Conservation (phyloP, 2,888 invertebrate species). For the Diachrysia chrysitis region DNA sequence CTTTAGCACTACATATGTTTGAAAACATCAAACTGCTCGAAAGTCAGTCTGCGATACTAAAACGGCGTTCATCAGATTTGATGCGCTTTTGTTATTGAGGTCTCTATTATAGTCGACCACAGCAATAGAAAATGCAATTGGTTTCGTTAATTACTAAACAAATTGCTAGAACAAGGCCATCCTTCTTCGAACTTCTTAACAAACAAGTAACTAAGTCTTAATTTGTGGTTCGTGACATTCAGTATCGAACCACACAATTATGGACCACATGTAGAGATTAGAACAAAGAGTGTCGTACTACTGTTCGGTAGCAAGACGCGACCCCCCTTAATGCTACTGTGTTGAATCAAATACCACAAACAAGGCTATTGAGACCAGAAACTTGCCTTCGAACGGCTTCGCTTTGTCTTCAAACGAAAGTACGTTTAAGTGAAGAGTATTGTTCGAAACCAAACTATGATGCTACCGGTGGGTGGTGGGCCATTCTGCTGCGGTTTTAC, state of each 20-base stretch:
- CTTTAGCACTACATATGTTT: neutral
- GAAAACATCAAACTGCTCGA: conserved; percentile 33
- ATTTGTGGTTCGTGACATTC: conserved; percentile 71
- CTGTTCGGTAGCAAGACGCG: conserved; percentile 79
- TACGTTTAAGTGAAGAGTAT: conserved; percentile 70
- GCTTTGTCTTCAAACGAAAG: conserved; percentile 72
- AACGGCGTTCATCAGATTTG: conserved; percentile 29
- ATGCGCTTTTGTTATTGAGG: conserved; percentile 29
- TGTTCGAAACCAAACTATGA: conserved; percentile 84
- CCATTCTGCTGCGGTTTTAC: conserved; percentile 62
- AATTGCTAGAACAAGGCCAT: conserved; percentile 32
- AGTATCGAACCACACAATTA: conserved; percentile 75
- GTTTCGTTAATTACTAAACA: conserved; percentile 37
- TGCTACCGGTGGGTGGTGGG: conserved; percentile 83
- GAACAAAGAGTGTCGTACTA: conserved; percentile 78
- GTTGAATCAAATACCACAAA: conserved; percentile 85
- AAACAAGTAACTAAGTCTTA: conserved; percentile 58
- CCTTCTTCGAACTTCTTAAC: conserved; percentile 49
- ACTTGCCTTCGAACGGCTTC: conserved; percentile 58
- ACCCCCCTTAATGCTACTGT: conserved; percentile 72
- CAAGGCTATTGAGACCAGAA: conserved; percentile 72
- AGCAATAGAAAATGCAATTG: conserved; percentile 19
- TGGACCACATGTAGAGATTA: conserved; percentile 80
- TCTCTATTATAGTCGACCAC: conserved; percentile 19
- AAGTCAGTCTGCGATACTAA: conserved; percentile 35